These are phyloP conservation scores for Pandemis heparana DNA, from an alignment of 2,888 invertebrate genomes.

Conservation along the genomic window DNA sequence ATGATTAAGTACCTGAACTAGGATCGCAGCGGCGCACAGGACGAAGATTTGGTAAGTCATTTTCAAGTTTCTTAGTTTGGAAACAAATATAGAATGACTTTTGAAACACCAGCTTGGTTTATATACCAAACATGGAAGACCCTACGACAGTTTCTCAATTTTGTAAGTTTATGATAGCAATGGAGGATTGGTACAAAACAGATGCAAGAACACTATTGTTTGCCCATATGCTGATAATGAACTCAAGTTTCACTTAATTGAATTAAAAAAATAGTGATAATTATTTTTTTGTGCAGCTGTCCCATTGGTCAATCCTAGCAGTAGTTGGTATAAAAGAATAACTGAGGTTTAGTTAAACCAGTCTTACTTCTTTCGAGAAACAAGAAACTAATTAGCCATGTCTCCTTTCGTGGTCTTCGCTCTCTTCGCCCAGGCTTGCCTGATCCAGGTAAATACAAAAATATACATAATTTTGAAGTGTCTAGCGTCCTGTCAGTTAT, in stretches of 20 bases:
- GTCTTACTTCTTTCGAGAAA: constrained; percentile 4
- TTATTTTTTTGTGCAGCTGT: background rate
- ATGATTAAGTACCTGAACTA: constrained; percentile 32
- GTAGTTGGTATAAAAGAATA: constrained; percentile 8
- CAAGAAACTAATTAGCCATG: constrained; percentile 11
- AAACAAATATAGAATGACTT: background rate
- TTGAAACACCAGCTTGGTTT: background rate
- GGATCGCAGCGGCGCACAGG: constrained; percentile 21
- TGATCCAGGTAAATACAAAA: constrained; percentile 30
- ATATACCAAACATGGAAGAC: constrained; percentile 2
- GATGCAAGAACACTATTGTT: background rate
- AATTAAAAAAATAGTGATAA: background rate
- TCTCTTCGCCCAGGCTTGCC: constrained; percentile 23
- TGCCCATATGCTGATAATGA: background rate
- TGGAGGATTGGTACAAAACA: background rate
- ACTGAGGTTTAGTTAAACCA: background rate
- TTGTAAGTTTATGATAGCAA: background rate
- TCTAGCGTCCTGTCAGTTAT: too few species aligned
- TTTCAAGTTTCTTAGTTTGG: background rate
- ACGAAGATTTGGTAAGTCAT: constrained; percentile 22
- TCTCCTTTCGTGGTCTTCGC: constrained; percentile 22
- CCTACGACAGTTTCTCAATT: background rate
- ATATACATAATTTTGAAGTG: background rate
- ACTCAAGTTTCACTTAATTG: background rate
- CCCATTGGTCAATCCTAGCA: background rate